Base-by-base conservation (phyloP, 2,113 vertebrate genomes). In the Dicentrarchus labrax region DNA sequence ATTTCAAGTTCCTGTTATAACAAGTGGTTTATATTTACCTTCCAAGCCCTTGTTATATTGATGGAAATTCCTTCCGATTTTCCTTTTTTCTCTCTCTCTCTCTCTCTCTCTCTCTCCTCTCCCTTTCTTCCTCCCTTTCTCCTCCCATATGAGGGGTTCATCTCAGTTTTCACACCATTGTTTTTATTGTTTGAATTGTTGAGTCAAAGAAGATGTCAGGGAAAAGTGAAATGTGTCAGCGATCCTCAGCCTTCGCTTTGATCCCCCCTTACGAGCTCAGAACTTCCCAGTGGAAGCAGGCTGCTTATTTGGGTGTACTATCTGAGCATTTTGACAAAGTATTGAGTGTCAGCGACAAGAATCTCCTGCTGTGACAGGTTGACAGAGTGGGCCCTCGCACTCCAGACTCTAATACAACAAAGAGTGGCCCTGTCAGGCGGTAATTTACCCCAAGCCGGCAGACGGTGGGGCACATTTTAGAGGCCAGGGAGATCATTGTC, bases 1-100 rank as follows among this genome's bases (percentile, higher is more conserved):
- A 94, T 96, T 94, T 95, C 94, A 90, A 94, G 93, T 94, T 96
- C 94, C 95, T 95, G 94, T 95, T 95, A 94, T 95, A 95, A 96
- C 95, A 95, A 95, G 94, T 96, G 95, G 89, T 93, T 95, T 94
- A 87, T 95, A 94, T 96, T 96, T 94, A 94, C 92, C 86, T 87
- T 87, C 64, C 62, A 64, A 86, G 86, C 89, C 82, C 89, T 81
- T 30, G 76, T 90, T 92, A 88, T 92, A 91, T 81, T 85, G 76
- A 80, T 89, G 84, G 86, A 94, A 91, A 93, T 92, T 92, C 91
- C 86, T 91, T 91, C 87, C 65, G 56, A 82, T 90, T 91, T 89
- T 71, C 17, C 71, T 67, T 61, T 75, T 48, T 53, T 43, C n/a
- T 41, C 21, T 13, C 24, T 30, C 57, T 19, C 66, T 47, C 39